Evolutionary conservation across 2,888 invertebrate species (phyloP), one percentile per base, ranked within the genome.

Genomic region (Chaitophorus viminalis): DNA sequence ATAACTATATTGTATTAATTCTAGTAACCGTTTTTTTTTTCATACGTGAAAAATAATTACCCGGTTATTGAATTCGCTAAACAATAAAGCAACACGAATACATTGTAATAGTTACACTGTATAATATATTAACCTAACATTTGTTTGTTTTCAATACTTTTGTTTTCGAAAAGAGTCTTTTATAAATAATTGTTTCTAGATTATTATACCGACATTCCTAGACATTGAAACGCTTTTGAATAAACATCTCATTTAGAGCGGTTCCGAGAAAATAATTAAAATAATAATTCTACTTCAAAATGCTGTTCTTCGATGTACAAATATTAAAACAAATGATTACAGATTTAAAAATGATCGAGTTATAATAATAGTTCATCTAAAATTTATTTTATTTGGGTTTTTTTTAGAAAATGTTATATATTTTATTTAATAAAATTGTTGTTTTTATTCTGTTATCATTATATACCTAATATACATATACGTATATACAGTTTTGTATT

Each of bases 191-290:
- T 33, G 33, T 36, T 60, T 39, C 21, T 68, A 29, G 21, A 36
- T 68, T 81, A 81, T 31, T 31, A n/a, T n/a, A 18, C 52, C 72
- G 82, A 72, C 72, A 82, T 82, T 72, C 82, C 82, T 33, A 52
- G 33, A 54, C 39, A 39, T 8, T 5, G 31, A 21, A 82, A 25
- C 31, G 39, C 36, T 65, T 65, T 31, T 78, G 8, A 60, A 60
- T 60, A 78, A 60, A 36, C 60, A 36, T 65, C 36, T 36, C n/a
- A 21, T 17, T 29, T 29, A 39, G 39, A n/a, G 60, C 17, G 60
- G 39, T 68, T 39, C 65, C 65, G 25, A 36, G n/a, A 18, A 36
- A 25, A 65, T n/a, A 79, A n/a, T n/a, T n/a, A n/a, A n/a, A n/a
- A n/a, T n/a, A n/a, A n/a, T 65, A n/a, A 39, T 65, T 79, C 14